phyloP scores from a whole-genome alignment of 2,113 vertebrate species.

The Labeo catla region DNA sequence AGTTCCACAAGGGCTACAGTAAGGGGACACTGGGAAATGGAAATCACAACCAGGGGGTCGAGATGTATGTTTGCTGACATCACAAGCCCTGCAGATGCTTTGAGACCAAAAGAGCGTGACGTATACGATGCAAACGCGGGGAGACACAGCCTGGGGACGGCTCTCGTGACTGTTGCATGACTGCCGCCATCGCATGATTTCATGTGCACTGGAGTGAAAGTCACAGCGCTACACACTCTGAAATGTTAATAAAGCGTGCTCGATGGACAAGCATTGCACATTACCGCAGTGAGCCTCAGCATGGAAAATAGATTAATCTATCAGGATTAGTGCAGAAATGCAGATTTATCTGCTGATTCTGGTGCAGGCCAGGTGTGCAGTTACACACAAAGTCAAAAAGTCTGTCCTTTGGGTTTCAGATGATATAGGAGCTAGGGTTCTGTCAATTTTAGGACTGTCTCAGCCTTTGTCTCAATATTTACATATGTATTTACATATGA shows the following conservation, averaged over 20 bases:
- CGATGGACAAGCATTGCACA: background rate
- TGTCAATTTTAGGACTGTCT: background rate
- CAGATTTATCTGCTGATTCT: constrained; percentile 36
- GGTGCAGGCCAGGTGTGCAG: constrained; percentile 9
- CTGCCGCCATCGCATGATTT: constrained; percentile 22
- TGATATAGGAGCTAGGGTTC: background rate
- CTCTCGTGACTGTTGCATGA: constrained; percentile 36
- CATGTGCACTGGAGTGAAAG: constrained; percentile 18
- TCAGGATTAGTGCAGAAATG: constrained; percentile 25
- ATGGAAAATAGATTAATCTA: constrained; percentile 23
- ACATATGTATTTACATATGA: too few species aligned
- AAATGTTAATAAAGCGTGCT: constrained; percentile 30
- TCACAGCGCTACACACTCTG: background rate
- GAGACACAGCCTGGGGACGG: constrained; percentile 55
- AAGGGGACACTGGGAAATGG: background rate
- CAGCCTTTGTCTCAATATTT: too few species aligned
- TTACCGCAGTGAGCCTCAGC: background rate
- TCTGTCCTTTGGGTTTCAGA: background rate
- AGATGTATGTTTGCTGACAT: background rate
- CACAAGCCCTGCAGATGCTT: background rate
- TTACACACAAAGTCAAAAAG: constrained; percentile 5
- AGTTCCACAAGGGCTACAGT: background rate
- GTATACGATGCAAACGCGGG: constrained; percentile 60
- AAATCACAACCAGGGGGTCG: constrained; percentile 59
- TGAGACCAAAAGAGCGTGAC: constrained; percentile 49